Percentiles rank a stretch among this genome's conserved stretches.
Conservation (phyloP, 2,797 vertebrate species). For the Clamator glandarius region DNA sequence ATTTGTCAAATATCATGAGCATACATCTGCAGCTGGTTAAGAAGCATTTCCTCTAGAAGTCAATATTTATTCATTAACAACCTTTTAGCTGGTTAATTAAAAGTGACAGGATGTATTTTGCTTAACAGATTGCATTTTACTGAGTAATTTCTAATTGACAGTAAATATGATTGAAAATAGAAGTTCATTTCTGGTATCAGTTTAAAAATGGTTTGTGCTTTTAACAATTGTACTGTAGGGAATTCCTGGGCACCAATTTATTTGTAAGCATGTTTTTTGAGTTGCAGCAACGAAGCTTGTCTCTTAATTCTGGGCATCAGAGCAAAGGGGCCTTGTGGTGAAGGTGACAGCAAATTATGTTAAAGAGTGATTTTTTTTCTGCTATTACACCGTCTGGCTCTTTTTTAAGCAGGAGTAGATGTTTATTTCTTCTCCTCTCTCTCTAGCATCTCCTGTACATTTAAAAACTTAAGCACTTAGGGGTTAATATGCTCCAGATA, state of each 20-base stretch:
- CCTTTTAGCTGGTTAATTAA: constrained; percentile 75
- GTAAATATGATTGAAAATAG: constrained; percentile 72
- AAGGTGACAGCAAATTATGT: constrained; percentile 38
- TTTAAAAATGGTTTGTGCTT: constrained; percentile 38
- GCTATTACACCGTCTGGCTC: constrained; percentile 24
- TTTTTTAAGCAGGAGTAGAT: constrained; percentile 32
- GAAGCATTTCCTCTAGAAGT: constrained; percentile 75
- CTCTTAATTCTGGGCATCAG: constrained; percentile 12
- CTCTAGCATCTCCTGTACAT: constrained; percentile 12
- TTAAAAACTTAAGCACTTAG: constrained; percentile 32
- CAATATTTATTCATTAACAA: constrained; percentile 80
- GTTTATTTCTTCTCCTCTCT: neutral
- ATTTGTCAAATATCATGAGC: constrained; percentile 73
- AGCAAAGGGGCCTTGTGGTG: constrained; percentile 27
- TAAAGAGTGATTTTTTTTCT: constrained; percentile 51
- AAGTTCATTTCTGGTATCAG: constrained; percentile 63
- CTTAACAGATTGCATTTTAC: constrained; percentile 66
- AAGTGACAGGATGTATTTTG: constrained; percentile 72
- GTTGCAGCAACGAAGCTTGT: constrained; percentile 23
- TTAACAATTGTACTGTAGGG: constrained; percentile 7
- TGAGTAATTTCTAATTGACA: constrained; percentile 72
- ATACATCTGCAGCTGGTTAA: constrained; percentile 69
- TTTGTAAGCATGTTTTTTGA: neutral
- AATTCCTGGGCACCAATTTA: neutral
- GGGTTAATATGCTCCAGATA: constrained; percentile 50